Base-by-base conservation (phyloP, 1,140 invertebrate species). In the Hydropsyche tenuis region DNA sequence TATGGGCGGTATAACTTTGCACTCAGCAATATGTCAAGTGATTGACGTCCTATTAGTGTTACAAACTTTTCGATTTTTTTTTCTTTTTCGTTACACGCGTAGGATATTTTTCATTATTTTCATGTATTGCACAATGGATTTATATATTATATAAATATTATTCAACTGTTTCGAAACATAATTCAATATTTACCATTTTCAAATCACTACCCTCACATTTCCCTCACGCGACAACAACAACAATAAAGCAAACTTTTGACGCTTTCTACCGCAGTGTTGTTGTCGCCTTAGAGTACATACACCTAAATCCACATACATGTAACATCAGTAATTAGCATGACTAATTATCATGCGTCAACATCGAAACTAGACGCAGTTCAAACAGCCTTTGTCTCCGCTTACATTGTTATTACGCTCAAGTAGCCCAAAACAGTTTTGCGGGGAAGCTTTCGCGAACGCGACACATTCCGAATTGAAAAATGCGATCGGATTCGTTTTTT, bases 281-380 rank as follows among this genome's bases (percentile, higher is more conserved):
- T n/a, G 9, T 37, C 30, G 30, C 30, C 9, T 37, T 37, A 37
- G 9, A 4, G 30, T 37, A 9, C 9, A 37, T 4, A 37, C 30
- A 37, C 9, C 3, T 37, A 37, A 37, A 37, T 37, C 30, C 3
- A 37, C 9, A 4, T 16, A 30, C 14, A 16, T 46, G n/a, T 42
- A 1, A 16, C 22, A 27, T 46, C 22, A 6, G 12, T 48, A 43
- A 68, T 68, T 48, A 48, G n/a, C 65, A 48, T 25, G 65, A 45
- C 43, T 43, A 68, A 68, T 68, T 68, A 68, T 43, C 65, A 48
- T 68, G 45, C 45, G 43, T 68, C 65, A 68, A 68, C 65, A 68
- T 22, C 11, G 23, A 23, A 60, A 60, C 45, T 60, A 25, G 56
- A 25, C 9, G 23, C 65, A 45, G 45, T 23, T 68, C 65, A 68